Conservation (phyloP, 2,797 vertebrate genomes). For the Sebastolobus altivelis region DNA sequence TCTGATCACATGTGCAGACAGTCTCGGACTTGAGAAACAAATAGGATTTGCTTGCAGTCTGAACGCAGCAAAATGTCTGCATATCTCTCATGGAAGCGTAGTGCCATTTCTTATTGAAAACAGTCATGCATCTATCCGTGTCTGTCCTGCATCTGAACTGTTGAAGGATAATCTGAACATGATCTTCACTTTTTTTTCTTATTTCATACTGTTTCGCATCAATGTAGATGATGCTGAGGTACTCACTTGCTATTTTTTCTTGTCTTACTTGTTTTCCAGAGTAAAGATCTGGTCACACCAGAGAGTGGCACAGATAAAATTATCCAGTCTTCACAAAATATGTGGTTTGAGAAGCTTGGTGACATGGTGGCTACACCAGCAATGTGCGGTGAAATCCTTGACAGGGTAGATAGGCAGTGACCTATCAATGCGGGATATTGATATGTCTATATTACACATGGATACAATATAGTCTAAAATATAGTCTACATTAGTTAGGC, state of each 20-base stretch:
- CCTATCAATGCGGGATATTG: not conserved
- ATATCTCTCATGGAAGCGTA: not conserved
- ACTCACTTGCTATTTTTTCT: not conserved
- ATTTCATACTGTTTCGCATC: not conserved
- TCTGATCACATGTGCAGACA: not conserved
- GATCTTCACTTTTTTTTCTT: not conserved
- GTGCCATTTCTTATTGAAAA: not conserved
- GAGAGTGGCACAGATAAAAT: not conserved
- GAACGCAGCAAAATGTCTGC: not conserved
- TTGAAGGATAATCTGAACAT: not conserved
- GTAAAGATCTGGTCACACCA: not conserved
- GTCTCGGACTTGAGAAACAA: no score
- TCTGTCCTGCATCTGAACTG: not conserved
- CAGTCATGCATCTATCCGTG: not conserved
- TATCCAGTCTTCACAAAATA: not conserved
- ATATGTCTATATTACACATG: not conserved
- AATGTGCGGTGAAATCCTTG: not conserved
- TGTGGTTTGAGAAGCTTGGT: not conserved
- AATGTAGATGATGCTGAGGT: not conserved
- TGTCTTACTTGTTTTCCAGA: not conserved
- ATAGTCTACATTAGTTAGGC: not conserved
- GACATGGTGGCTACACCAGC: not conserved
- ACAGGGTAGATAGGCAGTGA: not conserved
- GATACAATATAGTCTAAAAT: not conserved
- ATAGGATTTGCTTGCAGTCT: not conserved